Conservation (phyloP, 2,113 vertebrate genomes). For the Pogona vitticeps region DNA sequence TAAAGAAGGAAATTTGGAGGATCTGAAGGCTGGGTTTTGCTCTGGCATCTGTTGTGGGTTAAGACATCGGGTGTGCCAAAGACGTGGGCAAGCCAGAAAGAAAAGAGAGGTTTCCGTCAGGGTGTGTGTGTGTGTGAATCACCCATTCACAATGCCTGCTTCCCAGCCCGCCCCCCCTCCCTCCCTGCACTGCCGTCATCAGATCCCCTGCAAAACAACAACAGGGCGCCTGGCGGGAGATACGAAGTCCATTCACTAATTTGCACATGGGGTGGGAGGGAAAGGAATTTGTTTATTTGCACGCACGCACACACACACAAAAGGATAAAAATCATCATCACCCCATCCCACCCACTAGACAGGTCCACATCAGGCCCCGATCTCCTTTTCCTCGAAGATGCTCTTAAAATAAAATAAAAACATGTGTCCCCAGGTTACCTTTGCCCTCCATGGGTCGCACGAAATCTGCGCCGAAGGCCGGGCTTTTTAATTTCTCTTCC, state of each 20-base stretch:
- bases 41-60: background rate
- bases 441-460: slow-evolving; percentile 91
- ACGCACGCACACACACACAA: no score
- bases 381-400: no score
- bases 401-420: no score
- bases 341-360: background rate
- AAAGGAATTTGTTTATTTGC: no score
- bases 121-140: background rate
- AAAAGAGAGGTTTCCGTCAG: no score
- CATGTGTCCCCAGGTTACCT: slow-evolving; percentile 74
- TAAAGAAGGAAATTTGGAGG: background rate
- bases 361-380: background rate
- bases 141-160: background rate
- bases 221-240: slow-evolving; percentile 78
- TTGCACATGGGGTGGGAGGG: slow-evolving; percentile 64
- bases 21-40: background rate
- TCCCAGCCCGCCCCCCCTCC: slow-evolving; percentile 12
- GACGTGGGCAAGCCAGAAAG: no score
- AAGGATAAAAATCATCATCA: background rate
- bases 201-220: slow-evolving; percentile 65
- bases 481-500: slow-evolving; percentile 91
- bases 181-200: slow-evolving; percentile 68
- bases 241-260: slow-evolving; percentile 70
- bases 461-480: slow-evolving; percentile 83
- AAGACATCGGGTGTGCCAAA: background rate